phyloP scores from a whole-genome alignment of 37 sponge, comb jelly and placozoan species.

The Spongia lamella region DNA sequence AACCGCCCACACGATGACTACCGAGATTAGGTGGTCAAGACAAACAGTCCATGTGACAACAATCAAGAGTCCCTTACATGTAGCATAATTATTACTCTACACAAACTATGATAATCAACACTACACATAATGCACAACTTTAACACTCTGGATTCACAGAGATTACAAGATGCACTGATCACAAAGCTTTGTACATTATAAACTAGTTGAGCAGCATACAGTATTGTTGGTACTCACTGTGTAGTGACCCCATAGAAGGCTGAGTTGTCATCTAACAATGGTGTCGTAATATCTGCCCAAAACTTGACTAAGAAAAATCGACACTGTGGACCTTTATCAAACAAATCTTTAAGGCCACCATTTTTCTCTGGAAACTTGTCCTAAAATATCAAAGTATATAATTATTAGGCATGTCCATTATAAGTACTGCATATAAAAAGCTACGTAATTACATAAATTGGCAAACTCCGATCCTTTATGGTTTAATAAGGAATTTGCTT shows the following conservation, averaged over 20 bases:
- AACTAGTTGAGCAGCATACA: too few relatives aligned
- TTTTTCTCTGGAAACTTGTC: conserved; percentile 97
- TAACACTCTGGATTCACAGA: too few relatives aligned
- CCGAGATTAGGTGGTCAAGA: too few relatives aligned
- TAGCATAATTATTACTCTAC: neutral
- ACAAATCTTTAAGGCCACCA: conserved; percentile 92
- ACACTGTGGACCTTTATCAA: conserved; percentile 87
- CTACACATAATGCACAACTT: too few relatives aligned
- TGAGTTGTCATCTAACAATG: conserved; percentile 57
- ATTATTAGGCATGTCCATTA: too few relatives aligned
- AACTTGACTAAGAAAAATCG: conserved; percentile 98
- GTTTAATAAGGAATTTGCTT: neutral
- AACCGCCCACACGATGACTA: too few relatives aligned
- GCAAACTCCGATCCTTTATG: neutral
- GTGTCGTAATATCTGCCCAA: conserved; percentile 88
- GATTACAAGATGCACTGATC: too few relatives aligned
- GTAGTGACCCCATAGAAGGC: conserved; percentile 91
- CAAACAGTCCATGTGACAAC: too few relatives aligned
- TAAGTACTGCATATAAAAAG: neutral
- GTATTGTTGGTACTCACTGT: conserved; percentile 48
- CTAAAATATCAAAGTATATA: neutral
- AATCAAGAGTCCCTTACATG: too few relatives aligned
- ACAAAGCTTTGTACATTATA: too few relatives aligned
- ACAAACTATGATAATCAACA: too few relatives aligned
- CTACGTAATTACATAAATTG: neutral